These are phyloP conservation scores for Orchesella cincta DNA, from an alignment of 1,140 invertebrate species.

Conservation along the genomic window DNA sequence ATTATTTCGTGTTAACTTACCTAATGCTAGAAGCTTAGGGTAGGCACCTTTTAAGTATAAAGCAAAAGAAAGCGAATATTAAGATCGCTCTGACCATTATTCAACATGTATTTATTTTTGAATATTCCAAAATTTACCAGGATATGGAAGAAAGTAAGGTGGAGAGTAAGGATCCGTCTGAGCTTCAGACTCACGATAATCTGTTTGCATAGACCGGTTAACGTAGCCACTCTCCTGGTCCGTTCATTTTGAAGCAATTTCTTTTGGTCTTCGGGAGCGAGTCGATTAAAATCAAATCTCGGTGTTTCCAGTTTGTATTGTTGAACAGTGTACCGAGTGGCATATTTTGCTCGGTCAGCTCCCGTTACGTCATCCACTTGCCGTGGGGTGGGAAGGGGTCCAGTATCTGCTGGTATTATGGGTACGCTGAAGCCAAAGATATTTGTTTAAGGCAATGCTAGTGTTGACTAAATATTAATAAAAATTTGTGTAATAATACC, in stretches of 20 bases:
- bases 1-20: too few relatives aligned
- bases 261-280: background rate
- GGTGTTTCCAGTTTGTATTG: background rate
- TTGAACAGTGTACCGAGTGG: constrained; percentile 1
- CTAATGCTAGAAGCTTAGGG: constrained; percentile 57
- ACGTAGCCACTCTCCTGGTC: background rate
- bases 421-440: constrained; percentile 25
- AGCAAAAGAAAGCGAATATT: background rate
- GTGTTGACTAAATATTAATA: background rate
- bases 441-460: background rate
- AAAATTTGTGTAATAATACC: constrained; percentile 31
- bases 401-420: constrained; percentile 30
- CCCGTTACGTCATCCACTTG: constrained; percentile 35
- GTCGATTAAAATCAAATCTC: background rate
- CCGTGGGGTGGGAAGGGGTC: constrained; percentile 3
- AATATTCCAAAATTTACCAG: constrained; percentile 17
- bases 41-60: constrained; percentile 36
- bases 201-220: constrained; percentile 66
- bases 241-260: background rate
- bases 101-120: background rate
- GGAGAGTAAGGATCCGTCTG: constrained; percentile 78
- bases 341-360: constrained; percentile 44
- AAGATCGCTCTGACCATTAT: too few relatives aligned
- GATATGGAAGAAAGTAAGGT: constrained; percentile 61
- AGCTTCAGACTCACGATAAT: constrained; percentile 72